phyloP scores from a whole-genome alignment of 2,888 invertebrate species.

The Phortica okadai region DNA sequence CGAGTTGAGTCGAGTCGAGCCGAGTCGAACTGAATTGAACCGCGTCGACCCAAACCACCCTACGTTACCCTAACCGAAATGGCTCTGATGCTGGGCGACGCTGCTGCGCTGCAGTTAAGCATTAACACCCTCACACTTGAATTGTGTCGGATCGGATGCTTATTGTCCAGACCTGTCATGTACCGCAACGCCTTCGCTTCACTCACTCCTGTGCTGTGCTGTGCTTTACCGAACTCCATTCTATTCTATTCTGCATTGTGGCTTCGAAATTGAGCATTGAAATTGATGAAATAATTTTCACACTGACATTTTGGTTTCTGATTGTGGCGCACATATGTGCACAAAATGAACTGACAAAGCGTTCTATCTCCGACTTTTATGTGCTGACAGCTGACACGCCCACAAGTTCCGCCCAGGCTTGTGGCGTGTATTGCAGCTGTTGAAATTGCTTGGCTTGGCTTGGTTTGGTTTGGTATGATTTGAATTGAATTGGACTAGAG shows the following conservation, averaged over 20 bases:
- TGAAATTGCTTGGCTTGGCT: background rate
- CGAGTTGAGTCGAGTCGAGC: background rate
- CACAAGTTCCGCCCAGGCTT: background rate
- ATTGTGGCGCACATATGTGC: conserved; percentile 46
- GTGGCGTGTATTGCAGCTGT: conserved; percentile 9
- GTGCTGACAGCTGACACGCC: conserved; percentile 18
- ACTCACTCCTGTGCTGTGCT: background rate
- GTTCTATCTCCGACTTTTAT: background rate
- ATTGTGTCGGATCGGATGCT: conserved; percentile 11
- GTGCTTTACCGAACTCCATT: background rate
- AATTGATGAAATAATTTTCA: conserved; percentile 69
- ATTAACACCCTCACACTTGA: conserved; percentile 26
- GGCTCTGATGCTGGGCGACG: background rate
- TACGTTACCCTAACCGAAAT: background rate
- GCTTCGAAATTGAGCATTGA: conserved; percentile 63
- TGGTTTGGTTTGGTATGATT: too few relatives aligned
- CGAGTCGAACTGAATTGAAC: background rate
- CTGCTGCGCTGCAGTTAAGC: conserved; percentile 9
- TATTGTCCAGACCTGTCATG: conserved; percentile 32
- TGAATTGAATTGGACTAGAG: background rate
- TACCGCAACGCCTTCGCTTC: background rate
- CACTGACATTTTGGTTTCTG: conserved; percentile 62
- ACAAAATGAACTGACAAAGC: conserved; percentile 31
- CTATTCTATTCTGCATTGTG: conserved; percentile 32
- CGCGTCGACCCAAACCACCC: background rate